These are phyloP conservation scores for Patella pellucida DNA, from an alignment of 2,888 invertebrate genomes.

Conservation along the genomic window DNA sequence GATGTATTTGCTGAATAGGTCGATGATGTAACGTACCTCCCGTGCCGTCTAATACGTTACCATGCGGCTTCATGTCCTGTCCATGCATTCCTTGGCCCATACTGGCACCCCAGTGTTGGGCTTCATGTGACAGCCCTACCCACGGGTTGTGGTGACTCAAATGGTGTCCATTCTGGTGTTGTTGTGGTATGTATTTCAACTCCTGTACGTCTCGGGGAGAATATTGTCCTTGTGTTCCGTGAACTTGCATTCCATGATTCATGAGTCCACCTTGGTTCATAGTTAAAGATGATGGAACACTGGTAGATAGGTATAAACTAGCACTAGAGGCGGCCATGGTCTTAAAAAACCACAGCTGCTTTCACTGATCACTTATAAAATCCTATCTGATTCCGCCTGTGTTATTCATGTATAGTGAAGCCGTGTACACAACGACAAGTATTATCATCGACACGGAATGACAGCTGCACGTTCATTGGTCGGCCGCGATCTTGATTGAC, in stretches of 20 bases:
- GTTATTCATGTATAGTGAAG: conserved; percentile 75
- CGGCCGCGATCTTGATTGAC: conserved; percentile 55
- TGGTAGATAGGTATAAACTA: conserved; percentile 83
- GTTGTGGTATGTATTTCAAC: conserved; percentile 90
- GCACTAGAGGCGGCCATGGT: conserved; percentile 91
- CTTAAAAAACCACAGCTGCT: conserved; percentile 36
- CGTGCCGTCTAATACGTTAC: conserved; percentile 44
- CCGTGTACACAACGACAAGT: conserved; percentile 52
- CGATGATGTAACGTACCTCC: conserved; percentile 73
- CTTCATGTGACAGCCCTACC: conserved; percentile 76
- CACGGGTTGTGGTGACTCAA: conserved; percentile 78
- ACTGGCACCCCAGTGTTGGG: conserved; percentile 78
- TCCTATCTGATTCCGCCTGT: conserved; percentile 71
- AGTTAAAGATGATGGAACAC: conserved; percentile 82
- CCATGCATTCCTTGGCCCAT: conserved; percentile 66
- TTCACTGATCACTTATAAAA: conserved; percentile 45
- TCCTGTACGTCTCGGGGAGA: conserved; percentile 75
- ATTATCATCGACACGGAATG: conserved; percentile 55
- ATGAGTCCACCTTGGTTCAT: conserved; percentile 72
- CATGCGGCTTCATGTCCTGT: conserved; percentile 73
- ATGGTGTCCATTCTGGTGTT: conserved; percentile 41
- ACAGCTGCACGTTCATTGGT: conserved; percentile 54
- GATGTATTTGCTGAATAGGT: conserved; percentile 76
- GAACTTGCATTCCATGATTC: conserved; percentile 67
- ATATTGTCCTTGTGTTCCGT: conserved; percentile 62